Evolutionary conservation across 2,113 vertebrate species (phyloP).

Genomic region (Sinocyclocheilus anshuiensis): DNA sequence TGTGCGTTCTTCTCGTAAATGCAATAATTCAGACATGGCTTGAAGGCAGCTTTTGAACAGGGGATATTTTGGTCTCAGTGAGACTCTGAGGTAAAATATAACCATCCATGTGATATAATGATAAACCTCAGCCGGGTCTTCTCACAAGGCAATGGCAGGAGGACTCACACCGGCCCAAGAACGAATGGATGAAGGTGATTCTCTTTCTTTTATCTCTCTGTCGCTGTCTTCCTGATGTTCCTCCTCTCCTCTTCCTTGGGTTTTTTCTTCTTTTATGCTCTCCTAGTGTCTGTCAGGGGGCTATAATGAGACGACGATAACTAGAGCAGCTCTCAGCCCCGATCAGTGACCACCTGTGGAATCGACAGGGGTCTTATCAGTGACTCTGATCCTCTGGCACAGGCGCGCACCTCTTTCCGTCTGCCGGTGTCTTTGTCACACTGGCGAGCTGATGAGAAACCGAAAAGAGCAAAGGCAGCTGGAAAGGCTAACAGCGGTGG

Average conservation of each 20-base stretch:
- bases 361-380: constrained; percentile 18
- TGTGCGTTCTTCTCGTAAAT: neutral
- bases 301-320: constrained; percentile 24
- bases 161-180: neutral
- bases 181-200: constrained; percentile 1
- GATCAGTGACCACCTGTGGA: constrained; percentile 35
- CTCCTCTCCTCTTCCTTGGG: neutral
- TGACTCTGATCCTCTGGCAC: neutral
- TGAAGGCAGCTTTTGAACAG: constrained; percentile 5
- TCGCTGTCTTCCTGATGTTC: neutral
- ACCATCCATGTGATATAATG: constrained; percentile 10
- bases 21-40: neutral
- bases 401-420: neutral
- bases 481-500: constrained; percentile 1
- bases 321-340: neutral
- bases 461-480: neutral
- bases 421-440: neutral
- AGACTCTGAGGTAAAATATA: constrained; percentile 15
- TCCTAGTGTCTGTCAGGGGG: neutral
- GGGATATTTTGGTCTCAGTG: constrained; percentile 10
- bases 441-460: neutral
- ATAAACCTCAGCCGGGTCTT: constrained; percentile 4
- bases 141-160: constrained; percentile 25
- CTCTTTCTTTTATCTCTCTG: neutral
- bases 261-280: neutral